Conservation (phyloP, 1,140 invertebrate genomes). For the Oreohelix idahoensis region DNA sequence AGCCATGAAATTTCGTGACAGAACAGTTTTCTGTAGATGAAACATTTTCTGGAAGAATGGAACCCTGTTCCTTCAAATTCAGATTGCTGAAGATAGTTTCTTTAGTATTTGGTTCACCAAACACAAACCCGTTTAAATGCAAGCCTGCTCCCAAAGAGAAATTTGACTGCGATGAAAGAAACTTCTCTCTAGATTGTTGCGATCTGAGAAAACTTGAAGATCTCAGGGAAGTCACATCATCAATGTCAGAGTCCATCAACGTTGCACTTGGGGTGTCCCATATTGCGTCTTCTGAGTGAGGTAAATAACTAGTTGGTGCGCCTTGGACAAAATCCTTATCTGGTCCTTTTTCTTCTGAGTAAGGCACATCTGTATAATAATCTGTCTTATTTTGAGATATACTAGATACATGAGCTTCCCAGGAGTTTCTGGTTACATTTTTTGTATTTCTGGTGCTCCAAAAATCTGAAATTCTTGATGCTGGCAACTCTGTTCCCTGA, state of each 20-base stretch:
- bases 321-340: neutral
- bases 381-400: no score
- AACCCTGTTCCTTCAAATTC: neutral
- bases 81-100: neutral
- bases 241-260: neutral
- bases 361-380: no score
- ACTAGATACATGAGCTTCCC: no score
- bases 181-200: neutral
- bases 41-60: neutral
- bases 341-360: no score
- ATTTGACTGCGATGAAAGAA: neutral
- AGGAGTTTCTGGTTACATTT: no score
- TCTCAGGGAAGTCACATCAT: neutral
- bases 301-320: neutral
- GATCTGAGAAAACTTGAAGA: neutral
- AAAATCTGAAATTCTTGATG: no score
- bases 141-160: neutral
- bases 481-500: no score
- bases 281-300: neutral
- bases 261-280: neutral
- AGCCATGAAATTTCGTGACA: no score
- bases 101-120: neutral
- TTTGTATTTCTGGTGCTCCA: no score
- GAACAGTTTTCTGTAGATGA: neutral
- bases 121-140: neutral